These are phyloP conservation scores for Trialeurodes vaporariorum DNA, from an alignment of 1,140 invertebrate genomes.

Conservation along the genomic window DNA sequence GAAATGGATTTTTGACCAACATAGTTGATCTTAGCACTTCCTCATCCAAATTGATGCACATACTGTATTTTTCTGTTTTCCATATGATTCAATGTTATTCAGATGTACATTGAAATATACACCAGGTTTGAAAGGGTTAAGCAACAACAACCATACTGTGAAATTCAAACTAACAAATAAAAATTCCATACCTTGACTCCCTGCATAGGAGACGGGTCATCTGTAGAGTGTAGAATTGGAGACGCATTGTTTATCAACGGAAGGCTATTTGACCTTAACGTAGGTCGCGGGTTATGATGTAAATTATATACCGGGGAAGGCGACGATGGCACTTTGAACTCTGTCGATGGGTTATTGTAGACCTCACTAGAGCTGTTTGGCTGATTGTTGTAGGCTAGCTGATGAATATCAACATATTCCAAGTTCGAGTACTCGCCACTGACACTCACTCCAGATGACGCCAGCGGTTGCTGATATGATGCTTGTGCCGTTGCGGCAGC, in stretches of 20 bases:
- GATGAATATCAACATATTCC: neutral
- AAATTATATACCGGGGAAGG: neutral
- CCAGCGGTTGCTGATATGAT: neutral
- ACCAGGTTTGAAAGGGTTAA: too few relatives aligned
- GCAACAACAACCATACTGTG: too few relatives aligned
- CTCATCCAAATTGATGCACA: too few relatives aligned
- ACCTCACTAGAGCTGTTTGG: neutral
- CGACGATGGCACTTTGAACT: neutral
- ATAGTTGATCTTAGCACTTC: too few relatives aligned
- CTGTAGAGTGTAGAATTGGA: neutral
- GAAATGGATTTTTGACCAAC: too few relatives aligned
- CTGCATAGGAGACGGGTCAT: neutral
- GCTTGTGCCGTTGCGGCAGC: too few relatives aligned
- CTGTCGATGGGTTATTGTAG: neutral
- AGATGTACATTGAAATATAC: too few relatives aligned
- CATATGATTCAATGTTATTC: too few relatives aligned
- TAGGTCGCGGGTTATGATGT: neutral
- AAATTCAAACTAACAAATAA: too few relatives aligned
- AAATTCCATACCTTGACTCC: neutral
- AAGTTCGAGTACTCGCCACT: neutral
- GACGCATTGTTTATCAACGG: neutral
- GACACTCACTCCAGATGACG: neutral
- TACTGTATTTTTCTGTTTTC: too few relatives aligned
- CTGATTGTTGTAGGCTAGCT: neutral
- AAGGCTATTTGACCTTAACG: neutral